These are phyloP conservation scores for Lasius platythorax DNA, from an alignment of 2,888 invertebrate species.

Conservation along the genomic window DNA sequence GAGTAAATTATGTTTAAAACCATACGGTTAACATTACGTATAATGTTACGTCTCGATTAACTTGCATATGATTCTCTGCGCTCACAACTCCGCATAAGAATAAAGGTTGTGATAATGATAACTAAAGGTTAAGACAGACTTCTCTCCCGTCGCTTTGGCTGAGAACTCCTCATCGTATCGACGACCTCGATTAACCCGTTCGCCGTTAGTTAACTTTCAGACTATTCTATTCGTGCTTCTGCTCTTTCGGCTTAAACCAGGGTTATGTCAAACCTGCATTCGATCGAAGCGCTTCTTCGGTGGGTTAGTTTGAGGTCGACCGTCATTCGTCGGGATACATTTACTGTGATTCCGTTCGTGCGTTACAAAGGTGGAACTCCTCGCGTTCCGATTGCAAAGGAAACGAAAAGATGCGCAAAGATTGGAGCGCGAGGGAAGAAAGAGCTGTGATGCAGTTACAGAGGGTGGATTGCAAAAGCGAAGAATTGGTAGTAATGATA, in stretches of 20 bases:
- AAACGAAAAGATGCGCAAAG: neutral
- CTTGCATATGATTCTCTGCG: neutral
- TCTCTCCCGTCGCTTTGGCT: constrained; percentile 6
- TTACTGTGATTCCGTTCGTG: constrained; percentile 62
- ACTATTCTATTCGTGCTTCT: constrained; percentile 25
- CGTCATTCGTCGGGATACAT: constrained; percentile 56
- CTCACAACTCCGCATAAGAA: constrained; percentile 16
- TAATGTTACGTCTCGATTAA: neutral
- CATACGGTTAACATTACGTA: constrained; percentile 1
- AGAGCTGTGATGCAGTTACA: neutral
- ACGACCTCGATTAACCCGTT: constrained; percentile 44
- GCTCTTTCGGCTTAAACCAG: constrained; percentile 26
- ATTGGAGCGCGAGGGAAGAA: neutral
- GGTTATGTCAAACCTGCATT: constrained; percentile 11
- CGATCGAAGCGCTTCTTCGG: constrained; percentile 1
- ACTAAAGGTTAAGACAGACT: constrained; percentile 37
- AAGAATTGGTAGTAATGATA: constrained; percentile 11
- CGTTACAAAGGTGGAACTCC: constrained; percentile 51
- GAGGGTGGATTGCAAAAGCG: neutral
- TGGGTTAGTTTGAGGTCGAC: constrained; percentile 64
- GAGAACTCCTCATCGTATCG: constrained; percentile 26
- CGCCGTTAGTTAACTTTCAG: constrained; percentile 21
- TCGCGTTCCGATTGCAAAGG: constrained; percentile 13
- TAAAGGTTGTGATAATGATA: constrained; percentile 30
- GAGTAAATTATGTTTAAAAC: constrained; percentile 39